A percentile compares a stretch with the other conserved stretches of the same genome.
phyloP scores from a whole-genome alignment of 2,113 vertebrate genomes.

The Entosphenus tridentatus region DNA sequence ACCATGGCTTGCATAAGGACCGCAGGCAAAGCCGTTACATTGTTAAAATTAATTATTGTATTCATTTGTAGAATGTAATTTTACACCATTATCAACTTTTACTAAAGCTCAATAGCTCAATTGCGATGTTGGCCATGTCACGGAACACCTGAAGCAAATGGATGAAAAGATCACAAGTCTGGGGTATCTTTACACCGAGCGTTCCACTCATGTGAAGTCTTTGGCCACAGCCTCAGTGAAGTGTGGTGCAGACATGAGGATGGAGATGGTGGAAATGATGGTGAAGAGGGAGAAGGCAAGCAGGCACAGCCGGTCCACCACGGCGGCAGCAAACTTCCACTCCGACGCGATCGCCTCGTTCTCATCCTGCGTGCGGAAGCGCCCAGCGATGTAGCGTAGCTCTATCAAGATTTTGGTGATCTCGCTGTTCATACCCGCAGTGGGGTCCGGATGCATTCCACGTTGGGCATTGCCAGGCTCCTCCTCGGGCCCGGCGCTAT shows the following conservation, averaged over 20 bases:
- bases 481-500: not conserved
- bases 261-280: slow-evolving; percentile 60
- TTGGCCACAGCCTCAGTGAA: slow-evolving; percentile 65
- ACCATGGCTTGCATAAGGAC: too few relatives aligned
- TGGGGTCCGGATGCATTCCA: slow-evolving; percentile 7
- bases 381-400: slow-evolving; percentile 44
- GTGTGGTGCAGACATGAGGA: slow-evolving; percentile 63
- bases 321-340: slow-evolving; percentile 66
- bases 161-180: too few relatives aligned
- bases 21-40: too few relatives aligned
- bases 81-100: too few relatives aligned
- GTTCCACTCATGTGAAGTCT: slow-evolving; percentile 38
- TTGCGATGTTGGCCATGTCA: too few relatives aligned
- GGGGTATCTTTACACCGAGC: too few relatives aligned
- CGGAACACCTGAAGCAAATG: too few relatives aligned
- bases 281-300: slow-evolving; percentile 63
- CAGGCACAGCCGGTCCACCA: slow-evolving; percentile 56
- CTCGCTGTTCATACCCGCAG: slow-evolving; percentile 25
- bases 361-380: slow-evolving; percentile 46
- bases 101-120: too few relatives aligned
- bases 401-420: slow-evolving; percentile 42
- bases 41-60: too few relatives aligned
- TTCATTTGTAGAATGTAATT: too few relatives aligned
- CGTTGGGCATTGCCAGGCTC: too few relatives aligned
- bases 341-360: slow-evolving; percentile 49